These are phyloP conservation scores for Byasa hedistus DNA, from an alignment of 2,888 invertebrate genomes.

Conservation along the genomic window DNA sequence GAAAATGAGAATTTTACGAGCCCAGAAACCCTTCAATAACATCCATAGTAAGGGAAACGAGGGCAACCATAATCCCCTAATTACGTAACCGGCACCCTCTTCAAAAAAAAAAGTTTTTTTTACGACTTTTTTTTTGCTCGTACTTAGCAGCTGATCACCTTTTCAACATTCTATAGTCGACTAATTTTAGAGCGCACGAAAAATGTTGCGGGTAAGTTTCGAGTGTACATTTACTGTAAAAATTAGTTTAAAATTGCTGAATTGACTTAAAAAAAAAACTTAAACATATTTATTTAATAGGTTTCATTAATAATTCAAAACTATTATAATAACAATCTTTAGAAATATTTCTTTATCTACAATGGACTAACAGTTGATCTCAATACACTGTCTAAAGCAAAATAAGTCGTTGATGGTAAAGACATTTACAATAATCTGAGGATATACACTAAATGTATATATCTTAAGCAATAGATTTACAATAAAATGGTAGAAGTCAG, in stretches of 20 bases:
- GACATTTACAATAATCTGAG: no score
- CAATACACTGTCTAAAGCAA: no score
- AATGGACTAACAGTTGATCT: no score
- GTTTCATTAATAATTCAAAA: no score
- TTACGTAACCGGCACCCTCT: conserved; percentile 28
- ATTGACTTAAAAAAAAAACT: no score
- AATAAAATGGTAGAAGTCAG: no score
- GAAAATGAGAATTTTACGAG: conserved; percentile 13
- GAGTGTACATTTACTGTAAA: neutral
- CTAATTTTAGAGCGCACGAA: conserved; percentile 21
- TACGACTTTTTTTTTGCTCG: conserved; percentile 22
- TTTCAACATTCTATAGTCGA: conserved; percentile 19
- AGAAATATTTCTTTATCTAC: no score
- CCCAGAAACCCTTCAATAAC: conserved; percentile 19
- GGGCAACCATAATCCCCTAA: conserved; percentile 25
- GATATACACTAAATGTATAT: no score
- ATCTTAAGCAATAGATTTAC: no score
- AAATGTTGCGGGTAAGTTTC: conserved; percentile 13
- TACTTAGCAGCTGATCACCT: conserved; percentile 28
- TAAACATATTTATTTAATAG: no score
- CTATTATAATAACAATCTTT: no score
- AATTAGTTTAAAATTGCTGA: neutral
- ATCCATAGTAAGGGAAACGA: conserved; percentile 6
- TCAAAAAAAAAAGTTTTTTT: conserved; percentile 11
- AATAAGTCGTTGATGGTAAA: no score